Evolutionary conservation across 2,113 vertebrate species (phyloP), one percentile per base, ranked within the genome.

Genomic region (Pterocles burchelli): DNA sequence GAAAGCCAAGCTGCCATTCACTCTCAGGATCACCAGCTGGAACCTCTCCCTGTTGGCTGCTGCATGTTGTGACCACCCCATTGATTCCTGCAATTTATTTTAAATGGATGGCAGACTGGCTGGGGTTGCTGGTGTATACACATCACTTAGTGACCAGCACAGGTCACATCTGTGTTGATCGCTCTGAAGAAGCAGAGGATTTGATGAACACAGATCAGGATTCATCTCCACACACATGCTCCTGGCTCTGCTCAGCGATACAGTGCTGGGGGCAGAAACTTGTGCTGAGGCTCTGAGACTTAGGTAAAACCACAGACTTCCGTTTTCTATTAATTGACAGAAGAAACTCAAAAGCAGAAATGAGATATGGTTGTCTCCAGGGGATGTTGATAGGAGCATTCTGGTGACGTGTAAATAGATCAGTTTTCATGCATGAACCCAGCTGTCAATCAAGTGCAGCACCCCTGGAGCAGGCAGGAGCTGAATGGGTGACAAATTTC

Each of bases 21-120:
- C 8, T 22, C 67, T 16, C 25, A 2, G 68, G 45, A 21, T 16
- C 4, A 41, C 20, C 43, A 17, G 75, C 11, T 22, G 9, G 41
- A 57, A n/a, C 36, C 31, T 6, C 6, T 33, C 38, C 31, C 22
- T 2, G 6, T 4, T 22, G 41, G 3, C 82, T 51, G 72, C 48
- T 25, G 38, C 1, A 1, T 5, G 17, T 28, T 25, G 49, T 59
- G 16, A 1, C 18, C 67, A n/a, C 22, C 18, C n/a, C 17, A 10
- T 3, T 46, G 71, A 31, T 24, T 12, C 51, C 83, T 61, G 41
- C 1, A 20, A 3, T 10, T 17, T 4, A 0, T 17, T 14, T 6
- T 3, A 13, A 18, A 10, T 1, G 5, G 51, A 2, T 2, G 20
- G 7, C 6, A 0, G 0, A 12, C 6, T 12, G 28, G 26, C 15